Conservation (phyloP, 1,140 invertebrate species). For the Anoplophora glabripennis region DNA sequence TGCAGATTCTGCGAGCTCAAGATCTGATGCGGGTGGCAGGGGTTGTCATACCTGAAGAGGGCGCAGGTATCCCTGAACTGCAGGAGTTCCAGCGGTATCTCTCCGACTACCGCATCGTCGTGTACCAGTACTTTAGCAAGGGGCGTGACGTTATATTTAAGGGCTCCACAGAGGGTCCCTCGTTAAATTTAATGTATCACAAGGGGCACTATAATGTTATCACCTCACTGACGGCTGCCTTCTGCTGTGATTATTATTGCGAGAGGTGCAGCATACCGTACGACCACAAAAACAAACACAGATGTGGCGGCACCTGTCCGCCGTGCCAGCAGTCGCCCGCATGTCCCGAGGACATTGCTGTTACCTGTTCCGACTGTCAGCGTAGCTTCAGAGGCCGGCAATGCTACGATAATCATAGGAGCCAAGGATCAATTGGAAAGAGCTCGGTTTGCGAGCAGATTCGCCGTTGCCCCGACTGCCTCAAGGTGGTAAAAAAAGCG, state of each 20-base stretch:
- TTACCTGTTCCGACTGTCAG: background rate
- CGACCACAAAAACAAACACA: slow-evolving; percentile 1
- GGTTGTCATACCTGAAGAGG: too few relatives aligned
- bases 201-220: slow-evolving; percentile 1
- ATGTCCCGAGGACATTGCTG: too few relatives aligned
- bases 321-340: background rate
- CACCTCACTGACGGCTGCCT: background rate
- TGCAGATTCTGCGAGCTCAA: too few relatives aligned
- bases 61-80: too few relatives aligned
- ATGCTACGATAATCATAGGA: slow-evolving; percentile 3
- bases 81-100: too few relatives aligned
- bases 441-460: background rate
- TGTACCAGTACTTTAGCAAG: too few relatives aligned
- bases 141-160: background rate
- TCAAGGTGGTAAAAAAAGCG: slow-evolving; percentile 1
- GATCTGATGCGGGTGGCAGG: too few relatives aligned
- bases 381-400: background rate
- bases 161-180: background rate
- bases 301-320: background rate
- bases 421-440: too few relatives aligned
- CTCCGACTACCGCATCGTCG: too few relatives aligned
- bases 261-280: background rate
- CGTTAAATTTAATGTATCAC: background rate
- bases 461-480: background rate
- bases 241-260: slow-evolving; percentile 1